A percentile compares a stretch with the other conserved stretches of the same genome.
Conservation (phyloP, 2,797 vertebrate species). For the Aeoliscus strigatus region DNA sequence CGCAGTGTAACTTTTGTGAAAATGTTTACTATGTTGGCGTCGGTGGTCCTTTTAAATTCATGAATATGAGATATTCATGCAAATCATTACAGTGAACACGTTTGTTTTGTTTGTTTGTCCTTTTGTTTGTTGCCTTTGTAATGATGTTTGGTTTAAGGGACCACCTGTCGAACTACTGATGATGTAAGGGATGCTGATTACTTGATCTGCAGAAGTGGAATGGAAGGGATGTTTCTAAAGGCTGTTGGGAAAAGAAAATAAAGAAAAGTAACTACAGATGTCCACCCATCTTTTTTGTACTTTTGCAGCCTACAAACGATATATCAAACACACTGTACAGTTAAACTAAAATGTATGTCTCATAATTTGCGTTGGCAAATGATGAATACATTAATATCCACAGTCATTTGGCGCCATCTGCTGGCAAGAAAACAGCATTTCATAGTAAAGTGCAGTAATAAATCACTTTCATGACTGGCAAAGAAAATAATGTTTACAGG, state of each 20-base stretch:
- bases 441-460: no score
- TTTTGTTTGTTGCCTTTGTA: conserved; percentile 46
- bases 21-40: no score
- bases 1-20: conserved; percentile 13
- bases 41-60: no score
- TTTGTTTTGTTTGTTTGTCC: conserved; percentile 21
- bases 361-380: no score
- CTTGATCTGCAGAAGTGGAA: conserved; percentile 39
- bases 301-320: not conserved
- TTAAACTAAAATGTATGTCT: no score
- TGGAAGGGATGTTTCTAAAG: conserved; percentile 19
- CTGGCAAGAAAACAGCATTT: conserved; percentile 30
- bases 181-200: conserved; percentile 50
- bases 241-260: conserved; percentile 24
- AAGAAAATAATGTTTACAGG: no score
- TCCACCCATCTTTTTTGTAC: conserved; percentile 7
- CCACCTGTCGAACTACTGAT: conserved; percentile 72
- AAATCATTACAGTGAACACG: conserved; percentile 15
- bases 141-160: conserved; percentile 55
- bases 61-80: conserved; percentile 40
- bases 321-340: not conserved
- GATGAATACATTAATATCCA: no score
- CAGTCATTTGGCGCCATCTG: conserved; percentile 50
- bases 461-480: no score
- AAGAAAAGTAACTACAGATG: conserved; percentile 47